phyloP scores from a whole-genome alignment of 2,113 vertebrate genomes.

The Herpetotheres cachinnans region DNA sequence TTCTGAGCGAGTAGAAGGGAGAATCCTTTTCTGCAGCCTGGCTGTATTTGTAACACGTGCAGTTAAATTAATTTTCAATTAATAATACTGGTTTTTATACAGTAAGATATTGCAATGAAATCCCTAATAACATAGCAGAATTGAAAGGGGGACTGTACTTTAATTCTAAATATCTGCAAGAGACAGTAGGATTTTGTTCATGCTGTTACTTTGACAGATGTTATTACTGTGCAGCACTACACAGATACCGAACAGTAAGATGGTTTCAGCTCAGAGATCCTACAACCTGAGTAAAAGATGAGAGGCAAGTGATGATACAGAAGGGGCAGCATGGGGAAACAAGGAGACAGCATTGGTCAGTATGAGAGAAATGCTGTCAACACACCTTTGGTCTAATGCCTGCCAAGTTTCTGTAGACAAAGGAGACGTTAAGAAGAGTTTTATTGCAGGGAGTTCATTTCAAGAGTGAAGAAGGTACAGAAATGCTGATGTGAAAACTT shows the following conservation, averaged over 20 bases:
- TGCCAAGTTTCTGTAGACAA: neutral
- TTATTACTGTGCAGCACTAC: neutral
- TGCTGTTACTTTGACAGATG: neutral
- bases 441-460: neutral
- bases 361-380: neutral
- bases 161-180: neutral
- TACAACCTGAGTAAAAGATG: accelerated
- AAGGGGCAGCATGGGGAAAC: neutral
- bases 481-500: neutral
- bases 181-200: neutral
- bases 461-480: neutral
- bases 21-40: neutral
- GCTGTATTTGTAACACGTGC: neutral
- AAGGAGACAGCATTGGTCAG: neutral
- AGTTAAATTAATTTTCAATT: neutral
- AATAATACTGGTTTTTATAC: neutral
- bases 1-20: neutral
- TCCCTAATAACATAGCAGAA: neutral
- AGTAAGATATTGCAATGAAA: neutral
- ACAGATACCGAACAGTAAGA: neutral
- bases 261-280: neutral
- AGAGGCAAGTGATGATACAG: neutral
- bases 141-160: neutral
- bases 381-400: neutral
- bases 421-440: neutral